phyloP scores from a whole-genome alignment of 30 jellyfish, hydroid and myxozoan genomes.

The Turritopsis rubra region DNA sequence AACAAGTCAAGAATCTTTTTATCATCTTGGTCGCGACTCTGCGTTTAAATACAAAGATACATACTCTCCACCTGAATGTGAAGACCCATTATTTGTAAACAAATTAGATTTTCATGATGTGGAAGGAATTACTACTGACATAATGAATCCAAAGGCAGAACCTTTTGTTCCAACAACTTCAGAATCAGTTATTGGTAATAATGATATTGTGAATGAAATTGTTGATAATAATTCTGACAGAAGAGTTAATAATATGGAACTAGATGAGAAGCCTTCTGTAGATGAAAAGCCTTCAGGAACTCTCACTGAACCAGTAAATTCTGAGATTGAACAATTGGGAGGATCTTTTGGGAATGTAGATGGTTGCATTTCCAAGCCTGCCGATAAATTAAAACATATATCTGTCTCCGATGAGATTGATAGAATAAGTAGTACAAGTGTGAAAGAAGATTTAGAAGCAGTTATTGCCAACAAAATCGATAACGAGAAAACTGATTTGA shows the following conservation, averaged over 20 bases:
- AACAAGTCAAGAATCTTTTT: constrained; percentile 27
- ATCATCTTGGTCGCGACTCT: constrained; percentile 10
- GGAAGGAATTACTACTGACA: neutral
- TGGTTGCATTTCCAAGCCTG: neutral
- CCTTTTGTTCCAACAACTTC: neutral
- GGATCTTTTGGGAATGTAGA: neutral
- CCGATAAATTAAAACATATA: too few species aligned
- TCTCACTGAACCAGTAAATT: neutral
- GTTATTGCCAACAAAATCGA: constrained; percentile 26
- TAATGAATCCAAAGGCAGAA: constrained; percentile 17
- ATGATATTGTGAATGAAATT: neutral
- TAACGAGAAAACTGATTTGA: neutral
- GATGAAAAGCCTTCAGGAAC: neutral
- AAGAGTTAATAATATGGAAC: neutral
- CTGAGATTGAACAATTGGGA: neutral
- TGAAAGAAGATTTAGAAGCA: constrained; percentile 15
- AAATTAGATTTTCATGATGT: neutral
- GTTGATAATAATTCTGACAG: neutral
- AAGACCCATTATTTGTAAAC: neutral
- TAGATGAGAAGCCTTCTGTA: neutral
- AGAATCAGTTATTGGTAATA: neutral
- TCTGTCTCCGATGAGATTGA: neutral
- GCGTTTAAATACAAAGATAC: neutral
- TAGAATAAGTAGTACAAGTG: neutral
- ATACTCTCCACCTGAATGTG: neutral